phyloP scores from a whole-genome alignment of 1,140 invertebrate genomes.

The Amphibalanus amphitrite region DNA sequence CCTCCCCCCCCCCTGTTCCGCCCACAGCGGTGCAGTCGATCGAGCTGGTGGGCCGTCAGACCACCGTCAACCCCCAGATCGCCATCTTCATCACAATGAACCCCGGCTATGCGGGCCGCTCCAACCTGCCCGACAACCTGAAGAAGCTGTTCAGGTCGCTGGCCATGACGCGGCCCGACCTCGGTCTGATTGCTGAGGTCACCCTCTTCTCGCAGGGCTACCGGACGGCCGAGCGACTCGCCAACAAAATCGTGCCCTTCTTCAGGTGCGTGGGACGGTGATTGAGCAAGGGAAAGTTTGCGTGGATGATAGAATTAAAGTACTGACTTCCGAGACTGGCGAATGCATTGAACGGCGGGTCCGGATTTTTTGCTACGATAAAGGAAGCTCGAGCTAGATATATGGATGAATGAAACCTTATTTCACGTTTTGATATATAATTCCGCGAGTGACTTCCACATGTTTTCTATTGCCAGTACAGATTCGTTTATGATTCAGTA shows the following conservation, averaged over 20 bases:
- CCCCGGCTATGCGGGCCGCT: conserved; percentile 96
- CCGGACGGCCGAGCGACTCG: conserved; percentile 86
- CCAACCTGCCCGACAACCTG: conserved; percentile 95
- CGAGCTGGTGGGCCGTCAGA: conserved; percentile 89
- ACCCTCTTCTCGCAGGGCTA: conserved; percentile 99
- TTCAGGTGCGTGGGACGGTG: conserved; percentile 97
- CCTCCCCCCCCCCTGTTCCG: too few relatives aligned
- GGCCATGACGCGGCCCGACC: conserved; percentile 97
- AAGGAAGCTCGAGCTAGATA: too few relatives aligned
- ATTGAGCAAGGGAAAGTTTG: conserved; percentile 26
- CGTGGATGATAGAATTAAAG: too few relatives aligned
- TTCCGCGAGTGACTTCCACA: too few relatives aligned
- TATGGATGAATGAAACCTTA: too few relatives aligned
- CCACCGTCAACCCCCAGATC: conserved; percentile 90
- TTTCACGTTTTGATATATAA: too few relatives aligned
- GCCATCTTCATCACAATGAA: conserved; percentile 99
- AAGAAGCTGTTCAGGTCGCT: conserved; percentile 96
- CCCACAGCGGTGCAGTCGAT: conserved; percentile 38
- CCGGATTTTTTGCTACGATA: too few relatives aligned
- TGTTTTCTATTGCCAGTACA: too few relatives aligned
- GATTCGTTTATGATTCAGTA: background rate
- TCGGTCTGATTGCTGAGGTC: conserved; percentile 95
- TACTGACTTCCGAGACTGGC: too few relatives aligned
- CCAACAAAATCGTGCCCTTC: conserved; percentile 97
- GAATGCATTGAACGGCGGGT: too few relatives aligned